Percentiles rank a stretch among this genome's conserved stretches.
Conservation (phyloP, 2,797 vertebrate genomes). For the Dicrostonyx torquatus region DNA sequence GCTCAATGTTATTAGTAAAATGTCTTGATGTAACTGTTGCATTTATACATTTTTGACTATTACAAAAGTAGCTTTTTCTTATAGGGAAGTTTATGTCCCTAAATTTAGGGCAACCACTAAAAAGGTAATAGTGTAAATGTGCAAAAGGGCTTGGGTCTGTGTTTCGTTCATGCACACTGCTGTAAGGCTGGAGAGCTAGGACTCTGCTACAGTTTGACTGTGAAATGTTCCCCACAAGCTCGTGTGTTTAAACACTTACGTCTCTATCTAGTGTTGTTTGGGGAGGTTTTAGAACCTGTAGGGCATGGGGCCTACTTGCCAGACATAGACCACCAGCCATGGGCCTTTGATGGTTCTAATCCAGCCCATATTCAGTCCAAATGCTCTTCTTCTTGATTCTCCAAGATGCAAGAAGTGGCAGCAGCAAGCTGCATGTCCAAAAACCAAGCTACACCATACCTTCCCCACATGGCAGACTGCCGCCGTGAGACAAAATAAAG, state of each 20-base stretch:
- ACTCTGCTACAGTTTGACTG: background rate
- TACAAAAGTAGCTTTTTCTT: conserved; percentile 32
- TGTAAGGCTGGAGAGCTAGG: background rate
- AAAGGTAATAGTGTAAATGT: conserved; percentile 42
- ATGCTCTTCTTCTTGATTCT: background rate
- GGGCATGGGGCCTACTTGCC: background rate
- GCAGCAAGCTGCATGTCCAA: background rate
- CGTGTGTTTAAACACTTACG: background rate
- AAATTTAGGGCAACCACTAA: conserved; percentile 55
- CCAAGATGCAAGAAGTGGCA: background rate
- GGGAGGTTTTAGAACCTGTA: background rate
- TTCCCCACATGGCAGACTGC: background rate
- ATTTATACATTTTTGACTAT: conserved; percentile 38
- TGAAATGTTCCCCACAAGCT: background rate
- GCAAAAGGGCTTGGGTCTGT: conserved; percentile 14
- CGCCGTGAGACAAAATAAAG: background rate
- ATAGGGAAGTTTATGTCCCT: conserved; percentile 13
- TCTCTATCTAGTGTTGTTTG: background rate
- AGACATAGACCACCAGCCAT: background rate
- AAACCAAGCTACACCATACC: too few species aligned
- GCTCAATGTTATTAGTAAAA: conserved; percentile 30
- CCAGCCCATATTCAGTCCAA: background rate
- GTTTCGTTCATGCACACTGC: conserved; percentile 21
- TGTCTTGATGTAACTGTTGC: conserved; percentile 17
- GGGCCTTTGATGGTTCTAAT: background rate